Conservation (phyloP, 1,140 invertebrate species). For the Lethrus apterus region DNA sequence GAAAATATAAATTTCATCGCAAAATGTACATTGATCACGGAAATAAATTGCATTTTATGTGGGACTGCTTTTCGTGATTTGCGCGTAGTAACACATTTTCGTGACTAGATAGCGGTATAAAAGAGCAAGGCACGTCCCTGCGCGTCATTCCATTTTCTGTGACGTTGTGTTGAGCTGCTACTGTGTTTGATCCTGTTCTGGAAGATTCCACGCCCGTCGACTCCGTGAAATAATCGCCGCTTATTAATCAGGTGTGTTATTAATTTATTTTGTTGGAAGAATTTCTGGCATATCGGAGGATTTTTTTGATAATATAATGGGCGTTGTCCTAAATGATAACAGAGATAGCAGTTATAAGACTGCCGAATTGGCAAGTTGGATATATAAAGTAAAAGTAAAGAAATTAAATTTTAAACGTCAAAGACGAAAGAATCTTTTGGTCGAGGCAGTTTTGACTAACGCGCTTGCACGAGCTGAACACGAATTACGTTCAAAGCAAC, state of each 20-base stretch:
- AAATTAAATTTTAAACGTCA: slow-evolving; percentile 38
- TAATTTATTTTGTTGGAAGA: slow-evolving; percentile 7
- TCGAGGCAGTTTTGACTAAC: slow-evolving; percentile 42
- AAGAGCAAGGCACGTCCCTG: neutral
- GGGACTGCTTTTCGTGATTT: slow-evolving; percentile 8
- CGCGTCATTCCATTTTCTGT: neutral
- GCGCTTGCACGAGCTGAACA: slow-evolving; percentile 39
- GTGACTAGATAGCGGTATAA: neutral
- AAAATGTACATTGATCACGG: no score
- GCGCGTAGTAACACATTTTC: neutral
- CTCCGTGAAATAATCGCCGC: neutral
- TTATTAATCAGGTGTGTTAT: slow-evolving; percentile 10
- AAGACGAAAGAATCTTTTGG: slow-evolving; percentile 40
- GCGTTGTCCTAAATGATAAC: slow-evolving; percentile 20
- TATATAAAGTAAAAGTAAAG: slow-evolving; percentile 42
- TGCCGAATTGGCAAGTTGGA: slow-evolving; percentile 42
- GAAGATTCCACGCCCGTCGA: slow-evolving; percentile 5
- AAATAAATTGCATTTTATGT: no score
- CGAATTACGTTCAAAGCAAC: slow-evolving; percentile 41
- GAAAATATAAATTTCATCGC: no score
- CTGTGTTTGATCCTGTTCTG: neutral
- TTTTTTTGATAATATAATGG: slow-evolving; percentile 20
- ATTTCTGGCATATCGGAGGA: neutral
- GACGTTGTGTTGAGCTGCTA: neutral
- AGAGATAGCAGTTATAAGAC: slow-evolving; percentile 23